These are phyloP conservation scores for Diplogasteroides magnus DNA, from an alignment of 1,140 invertebrate genomes.

Conservation along the genomic window DNA sequence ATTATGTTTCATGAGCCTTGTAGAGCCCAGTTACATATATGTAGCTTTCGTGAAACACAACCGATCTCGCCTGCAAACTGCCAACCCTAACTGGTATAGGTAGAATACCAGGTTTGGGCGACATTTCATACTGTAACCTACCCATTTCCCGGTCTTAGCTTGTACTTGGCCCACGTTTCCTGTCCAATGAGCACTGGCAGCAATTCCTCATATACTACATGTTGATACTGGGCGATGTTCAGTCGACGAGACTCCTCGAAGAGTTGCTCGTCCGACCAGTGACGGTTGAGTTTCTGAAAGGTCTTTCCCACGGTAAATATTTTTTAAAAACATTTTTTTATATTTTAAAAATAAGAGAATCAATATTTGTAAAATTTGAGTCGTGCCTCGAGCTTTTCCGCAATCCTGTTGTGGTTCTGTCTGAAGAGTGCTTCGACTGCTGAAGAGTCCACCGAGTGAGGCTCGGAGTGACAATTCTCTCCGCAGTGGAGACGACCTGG, in stretches of 20 bases:
- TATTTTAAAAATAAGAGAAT: neutral
- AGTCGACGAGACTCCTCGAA: neutral
- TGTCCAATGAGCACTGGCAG: constrained; percentile 55
- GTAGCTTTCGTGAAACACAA: no score
- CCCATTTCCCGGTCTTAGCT: constrained; percentile 12
- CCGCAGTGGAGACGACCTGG: no score
- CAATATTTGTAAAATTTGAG: neutral
- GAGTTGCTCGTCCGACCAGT: neutral
- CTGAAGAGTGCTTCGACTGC: neutral
- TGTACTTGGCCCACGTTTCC: constrained; percentile 32
- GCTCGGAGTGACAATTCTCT: neutral
- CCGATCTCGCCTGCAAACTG: no score
- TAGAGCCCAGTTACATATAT: no score
- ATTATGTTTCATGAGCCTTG: no score
- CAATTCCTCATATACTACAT: constrained; percentile 56
- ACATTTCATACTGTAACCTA: no score
- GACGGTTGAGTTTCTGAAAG: neutral
- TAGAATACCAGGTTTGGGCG: no score
- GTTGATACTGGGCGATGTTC: constrained; percentile 26
- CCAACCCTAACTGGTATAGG: no score
- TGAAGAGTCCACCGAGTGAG: neutral
- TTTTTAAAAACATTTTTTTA: neutral
- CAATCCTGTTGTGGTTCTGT: neutral
- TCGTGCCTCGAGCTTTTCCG: neutral
- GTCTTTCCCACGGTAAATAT: neutral